Evolutionary conservation across 2,113 vertebrate species (phyloP).

Genomic region (Monopterus albus): DNA sequence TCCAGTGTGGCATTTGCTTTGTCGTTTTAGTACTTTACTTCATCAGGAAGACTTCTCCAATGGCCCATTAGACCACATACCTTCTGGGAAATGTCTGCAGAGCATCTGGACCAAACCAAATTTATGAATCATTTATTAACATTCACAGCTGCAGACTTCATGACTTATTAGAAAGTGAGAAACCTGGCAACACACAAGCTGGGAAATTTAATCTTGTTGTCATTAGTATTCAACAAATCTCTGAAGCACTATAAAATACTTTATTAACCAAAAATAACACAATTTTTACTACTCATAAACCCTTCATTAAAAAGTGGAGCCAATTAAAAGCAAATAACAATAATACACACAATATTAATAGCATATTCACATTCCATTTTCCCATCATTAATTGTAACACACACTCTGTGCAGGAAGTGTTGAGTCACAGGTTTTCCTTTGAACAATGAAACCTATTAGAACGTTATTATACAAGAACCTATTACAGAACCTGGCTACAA

Average conservation of each 20-base stretch:
- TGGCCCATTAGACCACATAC: neutral
- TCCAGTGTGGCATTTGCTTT: neutral
- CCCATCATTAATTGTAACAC: neutral
- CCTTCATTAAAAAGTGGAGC: neutral
- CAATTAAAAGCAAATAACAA: neutral
- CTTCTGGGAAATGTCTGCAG: neutral
- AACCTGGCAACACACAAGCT: too few relatives aligned
- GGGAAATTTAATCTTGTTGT: too few relatives aligned
- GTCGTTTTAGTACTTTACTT: neutral
- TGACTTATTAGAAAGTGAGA: neutral
- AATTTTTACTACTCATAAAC: neutral
- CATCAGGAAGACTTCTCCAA: neutral
- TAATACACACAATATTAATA: neutral
- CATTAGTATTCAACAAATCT: too few relatives aligned
- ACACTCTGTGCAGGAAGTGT: neutral
- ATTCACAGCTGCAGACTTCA: neutral
- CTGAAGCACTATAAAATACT: neutral
- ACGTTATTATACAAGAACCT: neutral
- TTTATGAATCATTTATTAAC: neutral
- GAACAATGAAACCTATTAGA: slow-evolving; percentile 12
- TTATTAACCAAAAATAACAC: neutral
- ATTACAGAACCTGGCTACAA: slow-evolving; percentile 5
- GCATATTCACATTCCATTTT: neutral
- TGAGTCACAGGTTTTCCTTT: neutral
- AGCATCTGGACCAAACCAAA: neutral